Conservation (phyloP, 2,113 vertebrate species). For the Phaethornis superciliosus region DNA sequence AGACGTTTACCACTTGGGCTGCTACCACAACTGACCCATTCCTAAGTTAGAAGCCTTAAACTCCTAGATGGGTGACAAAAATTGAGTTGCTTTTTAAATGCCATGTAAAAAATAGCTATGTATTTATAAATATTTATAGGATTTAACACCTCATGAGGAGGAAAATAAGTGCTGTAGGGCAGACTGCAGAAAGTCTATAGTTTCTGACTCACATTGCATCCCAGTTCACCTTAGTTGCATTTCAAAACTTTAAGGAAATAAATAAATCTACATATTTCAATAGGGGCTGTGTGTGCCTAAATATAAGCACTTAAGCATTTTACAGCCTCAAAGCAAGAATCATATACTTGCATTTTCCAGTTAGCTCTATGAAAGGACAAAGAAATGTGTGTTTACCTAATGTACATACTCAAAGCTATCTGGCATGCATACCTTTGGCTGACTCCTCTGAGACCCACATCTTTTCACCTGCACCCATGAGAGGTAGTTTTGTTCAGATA, state of each 20-base stretch:
- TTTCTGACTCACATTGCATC: background rate
- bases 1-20: background rate
- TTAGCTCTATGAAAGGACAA: background rate
- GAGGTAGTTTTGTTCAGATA: background rate
- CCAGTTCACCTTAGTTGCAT: background rate
- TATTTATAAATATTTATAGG: background rate
- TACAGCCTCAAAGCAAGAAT: background rate
- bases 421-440: background rate
- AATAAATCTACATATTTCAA: background rate
- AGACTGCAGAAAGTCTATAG: background rate
- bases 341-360: background rate
- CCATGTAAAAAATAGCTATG: background rate
- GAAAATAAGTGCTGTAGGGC: background rate
- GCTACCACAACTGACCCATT: background rate
- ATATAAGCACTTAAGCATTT: background rate
- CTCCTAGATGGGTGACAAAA: background rate
- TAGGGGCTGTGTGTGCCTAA: accelerated
- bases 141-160: background rate
- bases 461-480: background rate
- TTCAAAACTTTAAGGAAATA: background rate
- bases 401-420: background rate
- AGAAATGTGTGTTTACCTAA: background rate
- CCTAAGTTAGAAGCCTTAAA: background rate
- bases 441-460: background rate
- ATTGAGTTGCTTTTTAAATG: background rate